These are phyloP conservation scores for Tolypeutes matacus DNA, from an alignment of 2,797 vertebrate species.

Conservation along the genomic window DNA sequence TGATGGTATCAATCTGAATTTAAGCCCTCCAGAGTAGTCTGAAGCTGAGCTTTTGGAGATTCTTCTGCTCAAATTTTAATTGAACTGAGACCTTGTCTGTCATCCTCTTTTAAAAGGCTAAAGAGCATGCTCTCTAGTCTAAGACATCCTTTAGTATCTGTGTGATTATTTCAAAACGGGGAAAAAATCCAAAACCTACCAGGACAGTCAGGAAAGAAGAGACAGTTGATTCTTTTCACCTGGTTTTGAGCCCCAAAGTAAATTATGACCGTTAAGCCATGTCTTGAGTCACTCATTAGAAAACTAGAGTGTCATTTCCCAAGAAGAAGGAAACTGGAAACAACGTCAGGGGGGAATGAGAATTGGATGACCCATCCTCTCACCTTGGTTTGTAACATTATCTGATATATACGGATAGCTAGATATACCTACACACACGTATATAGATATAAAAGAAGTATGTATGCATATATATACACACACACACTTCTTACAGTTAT, in stretches of 20 bases:
- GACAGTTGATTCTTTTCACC: not conserved
- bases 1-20: conserved; percentile 46
- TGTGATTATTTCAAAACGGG: not conserved
- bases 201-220: not conserved
- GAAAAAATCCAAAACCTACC: not conserved
- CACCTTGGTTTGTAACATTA: not conserved
- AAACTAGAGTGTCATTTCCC: not conserved
- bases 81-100: conserved; percentile 31
- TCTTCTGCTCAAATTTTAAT: conserved; percentile 52
- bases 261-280: not conserved
- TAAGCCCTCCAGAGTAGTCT: not conserved
- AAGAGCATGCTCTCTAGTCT: not conserved
- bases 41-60: conserved; percentile 42
- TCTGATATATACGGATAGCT: not conserved
- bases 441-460: too few relatives aligned
- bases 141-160: not conserved
- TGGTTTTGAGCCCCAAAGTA: conserved; percentile 3
- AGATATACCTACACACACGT: not conserved
- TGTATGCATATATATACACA: not conserved
- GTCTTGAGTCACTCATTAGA: not conserved
- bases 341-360: not conserved
- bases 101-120: not conserved
- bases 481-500: not conserved
- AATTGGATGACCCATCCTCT: not conserved
- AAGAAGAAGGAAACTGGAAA: not conserved